Conservation (phyloP, 2,113 vertebrate genomes). For the Lepidothrix coronata region DNA sequence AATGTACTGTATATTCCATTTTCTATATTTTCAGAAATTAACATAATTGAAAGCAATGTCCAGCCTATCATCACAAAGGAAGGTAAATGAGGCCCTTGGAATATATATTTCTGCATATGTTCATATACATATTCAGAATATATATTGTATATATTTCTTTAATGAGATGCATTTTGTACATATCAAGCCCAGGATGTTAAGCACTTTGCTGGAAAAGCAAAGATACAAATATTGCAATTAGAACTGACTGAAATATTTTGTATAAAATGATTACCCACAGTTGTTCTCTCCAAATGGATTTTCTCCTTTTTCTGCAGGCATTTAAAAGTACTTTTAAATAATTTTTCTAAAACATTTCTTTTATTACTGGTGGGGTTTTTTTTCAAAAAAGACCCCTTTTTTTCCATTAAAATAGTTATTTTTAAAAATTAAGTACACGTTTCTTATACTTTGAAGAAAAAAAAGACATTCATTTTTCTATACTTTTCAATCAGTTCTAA, state of each 20-base stretch:
- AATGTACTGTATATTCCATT: slow-evolving; percentile 62
- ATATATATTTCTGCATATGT: slow-evolving; percentile 49
- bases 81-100: slow-evolving; percentile 67
- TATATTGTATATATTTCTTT: background rate
- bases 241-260: slow-evolving; percentile 28
- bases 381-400: background rate
- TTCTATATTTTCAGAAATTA: slow-evolving; percentile 80
- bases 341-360: background rate
- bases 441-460: background rate
- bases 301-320: background rate
- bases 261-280: background rate
- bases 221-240: slow-evolving; percentile 60
- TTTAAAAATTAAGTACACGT: background rate
- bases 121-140: slow-evolving; percentile 5
- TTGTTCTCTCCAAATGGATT: background rate
- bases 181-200: background rate
- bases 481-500: slow-evolving; percentile 54
- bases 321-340: background rate
- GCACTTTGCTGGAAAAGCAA: slow-evolving; percentile 43
- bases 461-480: background rate
- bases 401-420: background rate
- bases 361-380: background rate
- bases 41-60: slow-evolving; percentile 79
- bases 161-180: background rate
- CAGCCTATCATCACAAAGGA: slow-evolving; percentile 76